Conservation (phyloP, 2,113 vertebrate genomes). For the Sinocyclocheilus anshuiensis region DNA sequence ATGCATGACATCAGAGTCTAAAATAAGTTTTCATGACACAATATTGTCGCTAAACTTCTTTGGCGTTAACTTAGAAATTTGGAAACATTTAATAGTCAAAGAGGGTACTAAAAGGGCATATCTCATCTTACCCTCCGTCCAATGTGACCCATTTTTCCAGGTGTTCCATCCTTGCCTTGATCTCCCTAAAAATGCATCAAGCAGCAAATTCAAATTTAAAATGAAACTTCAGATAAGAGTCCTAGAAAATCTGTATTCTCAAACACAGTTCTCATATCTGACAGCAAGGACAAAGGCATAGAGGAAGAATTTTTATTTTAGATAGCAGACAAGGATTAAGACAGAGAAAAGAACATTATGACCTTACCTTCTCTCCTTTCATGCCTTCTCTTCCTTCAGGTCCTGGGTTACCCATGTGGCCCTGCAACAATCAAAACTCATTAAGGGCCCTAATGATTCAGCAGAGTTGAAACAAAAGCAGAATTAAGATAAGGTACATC, state of each 20-base stretch:
- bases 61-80: not conserved
- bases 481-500: conserved; percentile 1
- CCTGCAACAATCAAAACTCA: conserved; percentile 69
- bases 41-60: not conserved
- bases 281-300: conserved; percentile 1
- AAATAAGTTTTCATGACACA: not conserved
- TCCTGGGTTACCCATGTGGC: conserved; percentile 73
- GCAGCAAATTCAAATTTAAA: conserved; percentile 21
- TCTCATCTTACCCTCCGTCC: conserved; percentile 78
- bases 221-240: conserved; percentile 20
- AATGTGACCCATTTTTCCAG: conserved; percentile 70
- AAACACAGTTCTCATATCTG: conserved; percentile 6
- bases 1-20: not conserved
- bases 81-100: not conserved
- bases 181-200: conserved; percentile 73
- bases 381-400: conserved; percentile 74
- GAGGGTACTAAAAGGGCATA: not conserved
- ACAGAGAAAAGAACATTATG: not conserved
- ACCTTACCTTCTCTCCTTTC: conserved; percentile 83
- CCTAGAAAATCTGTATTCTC: conserved; percentile 24
- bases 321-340: not conserved
- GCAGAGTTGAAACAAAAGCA: not conserved
- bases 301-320: not conserved
- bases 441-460: not conserved
- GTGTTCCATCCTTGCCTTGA: conserved; percentile 67